Evolutionary conservation across 2,888 invertebrate genomes (phyloP).

Genomic region (Parascotia fuliginaria): DNA sequence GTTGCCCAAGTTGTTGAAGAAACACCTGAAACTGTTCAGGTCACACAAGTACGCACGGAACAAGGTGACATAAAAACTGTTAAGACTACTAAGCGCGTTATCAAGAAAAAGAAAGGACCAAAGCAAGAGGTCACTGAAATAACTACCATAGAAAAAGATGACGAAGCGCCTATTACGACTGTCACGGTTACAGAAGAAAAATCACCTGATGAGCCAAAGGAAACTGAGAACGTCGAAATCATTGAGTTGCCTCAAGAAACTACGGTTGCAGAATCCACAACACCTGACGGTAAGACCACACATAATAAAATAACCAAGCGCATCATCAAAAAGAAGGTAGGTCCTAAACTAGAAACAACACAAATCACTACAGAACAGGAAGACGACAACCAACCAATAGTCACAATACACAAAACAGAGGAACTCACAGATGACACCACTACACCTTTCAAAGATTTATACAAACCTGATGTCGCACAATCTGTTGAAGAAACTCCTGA

Average conservation of each 20-base stretch:
- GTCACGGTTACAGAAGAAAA: background rate
- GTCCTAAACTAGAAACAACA: constrained; percentile 54
- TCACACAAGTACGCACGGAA: background rate
- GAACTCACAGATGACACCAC: constrained; percentile 46
- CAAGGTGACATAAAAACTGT: no score
- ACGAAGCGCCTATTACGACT: constrained; percentile 13
- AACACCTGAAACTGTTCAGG: constrained; percentile 5
- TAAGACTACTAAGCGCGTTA: background rate
- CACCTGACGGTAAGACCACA: constrained; percentile 4
- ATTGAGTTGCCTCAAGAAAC: constrained; percentile 6
- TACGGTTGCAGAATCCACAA: background rate
- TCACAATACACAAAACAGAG: constrained; percentile 43
- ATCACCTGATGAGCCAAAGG: background rate
- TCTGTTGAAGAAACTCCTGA: constrained; percentile 44
- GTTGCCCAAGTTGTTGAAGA: constrained; percentile 4
- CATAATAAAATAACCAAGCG: constrained; percentile 21
- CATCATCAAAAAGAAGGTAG: constrained; percentile 24
- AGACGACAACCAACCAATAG: constrained; percentile 38
- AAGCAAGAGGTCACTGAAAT: constrained; percentile 42
- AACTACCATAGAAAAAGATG: constrained; percentile 3
- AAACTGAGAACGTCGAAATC: background rate
- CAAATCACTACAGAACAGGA: constrained; percentile 37
- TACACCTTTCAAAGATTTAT: constrained; percentile 23
- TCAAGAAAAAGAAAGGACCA: constrained; percentile 39
- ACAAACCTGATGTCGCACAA: constrained; percentile 44